Evolutionary conservation across 2,888 invertebrate species (phyloP).

Genomic region (Temnothorax rugatulus): DNA sequence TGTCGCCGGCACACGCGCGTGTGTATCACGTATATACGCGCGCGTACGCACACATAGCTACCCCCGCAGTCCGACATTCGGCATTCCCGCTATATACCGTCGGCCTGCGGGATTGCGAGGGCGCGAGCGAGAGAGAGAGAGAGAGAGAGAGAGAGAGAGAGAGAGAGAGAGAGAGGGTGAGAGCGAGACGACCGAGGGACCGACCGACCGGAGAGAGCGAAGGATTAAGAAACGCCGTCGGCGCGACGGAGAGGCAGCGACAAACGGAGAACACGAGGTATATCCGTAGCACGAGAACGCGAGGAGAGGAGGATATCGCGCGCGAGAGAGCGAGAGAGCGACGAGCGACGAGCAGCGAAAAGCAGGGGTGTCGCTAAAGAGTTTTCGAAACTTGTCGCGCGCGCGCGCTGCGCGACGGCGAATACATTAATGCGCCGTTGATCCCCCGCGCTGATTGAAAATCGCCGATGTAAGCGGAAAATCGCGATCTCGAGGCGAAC

Average conservation of each 20-base stretch:
- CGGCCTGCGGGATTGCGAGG: constrained; percentile 20
- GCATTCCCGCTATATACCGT: constrained; percentile 24
- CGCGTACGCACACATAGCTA: background rate
- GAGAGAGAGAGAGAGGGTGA: constrained; percentile 7
- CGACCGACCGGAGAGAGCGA: constrained; percentile 27
- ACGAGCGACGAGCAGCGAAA: constrained; percentile 45
- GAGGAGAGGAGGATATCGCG: constrained; percentile 52
- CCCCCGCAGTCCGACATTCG: constrained; percentile 34
- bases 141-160: constrained; percentile 50
- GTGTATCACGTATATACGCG: background rate
- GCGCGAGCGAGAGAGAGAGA: constrained; percentile 55
- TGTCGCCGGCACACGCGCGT: constrained; percentile 45
- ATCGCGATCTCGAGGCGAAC: background rate
- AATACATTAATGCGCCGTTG: background rate
- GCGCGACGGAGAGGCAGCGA: constrained; percentile 36
- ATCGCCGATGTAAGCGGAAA: background rate
- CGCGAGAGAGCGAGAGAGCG: constrained; percentile 44
- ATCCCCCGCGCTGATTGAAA: background rate
- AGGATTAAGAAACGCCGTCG: constrained; percentile 30
- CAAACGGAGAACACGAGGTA: constrained; percentile 36
- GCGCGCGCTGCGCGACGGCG: background rate
- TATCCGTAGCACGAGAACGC: constrained; percentile 54
- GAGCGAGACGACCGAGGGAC: constrained; percentile 11
- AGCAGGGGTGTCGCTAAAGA: constrained; percentile 75
- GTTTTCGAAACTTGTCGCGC: constrained; percentile 65